phyloP scores from a whole-genome alignment of 2,113 vertebrate genomes.

The Sigmodon hispidus region DNA sequence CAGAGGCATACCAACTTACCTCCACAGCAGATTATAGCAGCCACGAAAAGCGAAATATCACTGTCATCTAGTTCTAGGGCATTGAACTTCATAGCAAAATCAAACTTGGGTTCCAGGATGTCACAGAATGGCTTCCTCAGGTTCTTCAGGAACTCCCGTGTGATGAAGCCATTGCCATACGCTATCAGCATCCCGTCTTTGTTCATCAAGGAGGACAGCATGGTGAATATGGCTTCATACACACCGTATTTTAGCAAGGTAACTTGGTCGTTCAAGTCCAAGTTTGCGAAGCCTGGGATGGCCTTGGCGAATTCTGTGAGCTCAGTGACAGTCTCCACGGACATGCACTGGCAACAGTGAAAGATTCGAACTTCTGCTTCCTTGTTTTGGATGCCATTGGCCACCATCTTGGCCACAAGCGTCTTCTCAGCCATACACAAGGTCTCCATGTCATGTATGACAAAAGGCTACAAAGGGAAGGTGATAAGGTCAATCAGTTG shows the following conservation, averaged over 20 bases:
- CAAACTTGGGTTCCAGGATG: conserved; percentile 99
- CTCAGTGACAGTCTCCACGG: conserved; percentile 96
- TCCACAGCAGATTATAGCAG: conserved; percentile 98
- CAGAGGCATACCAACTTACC: conserved; percentile 83
- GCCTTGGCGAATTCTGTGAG: conserved; percentile 98
- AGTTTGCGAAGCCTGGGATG: conserved; percentile 93
- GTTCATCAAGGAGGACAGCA: conserved; percentile 98
- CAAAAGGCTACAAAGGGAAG: conserved; percentile 91
- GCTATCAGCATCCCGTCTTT: conserved; percentile 98
- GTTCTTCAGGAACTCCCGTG: conserved; percentile 98
- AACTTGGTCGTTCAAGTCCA: conserved; percentile 98
- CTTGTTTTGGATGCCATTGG: conserved; percentile 92
- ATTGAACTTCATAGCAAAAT: conserved; percentile 99
- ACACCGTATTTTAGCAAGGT: conserved; percentile 97
- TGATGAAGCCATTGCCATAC: conserved; percentile 96
- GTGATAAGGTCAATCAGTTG: rapidly evolving
- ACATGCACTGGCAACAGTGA: conserved; percentile 98
- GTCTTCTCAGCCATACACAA: conserved; percentile 97
- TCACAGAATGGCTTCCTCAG: conserved; percentile 96
- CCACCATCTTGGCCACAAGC: conserved; percentile 94
- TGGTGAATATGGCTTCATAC: conserved; percentile 97
- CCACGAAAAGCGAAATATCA: conserved; percentile 97
- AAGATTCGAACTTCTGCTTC: conserved; percentile 97
- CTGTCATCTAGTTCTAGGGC: conserved; percentile 96
- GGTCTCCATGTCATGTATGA: conserved; percentile 99